These are phyloP conservation scores for Cochlearius cochlearius DNA, from an alignment of 2,113 vertebrate species.

Conservation along the genomic window DNA sequence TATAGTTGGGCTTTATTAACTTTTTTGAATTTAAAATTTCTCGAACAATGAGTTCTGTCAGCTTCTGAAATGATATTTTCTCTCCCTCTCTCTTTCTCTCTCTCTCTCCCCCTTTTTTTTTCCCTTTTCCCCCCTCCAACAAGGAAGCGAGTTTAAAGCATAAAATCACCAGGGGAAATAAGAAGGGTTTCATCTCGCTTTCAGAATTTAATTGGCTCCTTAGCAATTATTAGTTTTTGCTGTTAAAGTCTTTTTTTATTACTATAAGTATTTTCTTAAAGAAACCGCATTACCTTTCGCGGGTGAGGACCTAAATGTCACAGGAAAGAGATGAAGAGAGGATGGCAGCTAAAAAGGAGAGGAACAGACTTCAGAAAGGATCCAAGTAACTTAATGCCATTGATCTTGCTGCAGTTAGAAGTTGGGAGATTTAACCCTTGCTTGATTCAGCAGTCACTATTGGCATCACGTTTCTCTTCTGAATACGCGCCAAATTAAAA, in stretches of 20 bases:
- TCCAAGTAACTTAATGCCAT: conserved; percentile 57
- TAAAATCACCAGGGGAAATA: conserved; percentile 99
- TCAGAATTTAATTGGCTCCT: conserved; percentile 99
- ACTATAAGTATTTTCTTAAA: conserved; percentile 99
- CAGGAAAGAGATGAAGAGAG: conserved; percentile 57
- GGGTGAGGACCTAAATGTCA: conserved; percentile 75
- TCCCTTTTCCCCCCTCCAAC: conserved; percentile 73
- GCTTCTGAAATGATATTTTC: conserved; percentile 99
- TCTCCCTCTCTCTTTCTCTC: conserved; percentile 89
- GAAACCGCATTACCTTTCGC: conserved; percentile 83
- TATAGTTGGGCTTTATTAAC: conserved; percentile 99
- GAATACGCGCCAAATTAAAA: neutral
- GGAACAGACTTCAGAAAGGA: conserved; percentile 62
- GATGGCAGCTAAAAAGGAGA: conserved; percentile 52
- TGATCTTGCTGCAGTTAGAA: conserved; percentile 68
- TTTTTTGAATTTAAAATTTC: conserved; percentile 99
- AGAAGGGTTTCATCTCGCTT: conserved; percentile 99
- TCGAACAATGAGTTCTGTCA: conserved; percentile 99
- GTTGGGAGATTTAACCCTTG: conserved; percentile 66
- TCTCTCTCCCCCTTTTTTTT: neutral
- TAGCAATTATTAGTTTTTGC: conserved; percentile 99
- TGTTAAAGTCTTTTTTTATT: conserved; percentile 98
- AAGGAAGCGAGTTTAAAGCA: conserved; percentile 99
- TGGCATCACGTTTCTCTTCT: neutral
- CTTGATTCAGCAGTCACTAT: neutral